Evolutionary conservation across 2,797 vertebrate species (phyloP).

Genomic region (Limnodromus scolopaceus): DNA sequence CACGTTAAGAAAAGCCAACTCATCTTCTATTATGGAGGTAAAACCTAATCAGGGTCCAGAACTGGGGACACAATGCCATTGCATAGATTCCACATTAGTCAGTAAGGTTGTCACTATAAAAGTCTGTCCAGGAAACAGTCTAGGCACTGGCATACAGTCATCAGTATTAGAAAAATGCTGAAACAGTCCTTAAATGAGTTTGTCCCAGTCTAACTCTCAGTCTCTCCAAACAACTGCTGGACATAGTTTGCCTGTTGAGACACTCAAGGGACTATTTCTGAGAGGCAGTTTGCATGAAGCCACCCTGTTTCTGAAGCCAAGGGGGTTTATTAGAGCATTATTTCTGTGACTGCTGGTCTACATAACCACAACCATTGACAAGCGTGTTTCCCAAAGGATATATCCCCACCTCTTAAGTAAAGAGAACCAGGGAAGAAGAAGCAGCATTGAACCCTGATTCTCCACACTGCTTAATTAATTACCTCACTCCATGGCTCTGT

Average conservation of each 20-base stretch:
- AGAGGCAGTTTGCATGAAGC: background rate
- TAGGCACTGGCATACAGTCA: background rate
- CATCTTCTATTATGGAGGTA: background rate
- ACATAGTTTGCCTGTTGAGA: background rate
- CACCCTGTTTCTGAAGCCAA: background rate
- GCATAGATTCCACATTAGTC: background rate
- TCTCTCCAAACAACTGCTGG: background rate
- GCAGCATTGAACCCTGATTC: background rate
- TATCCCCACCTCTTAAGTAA: background rate
- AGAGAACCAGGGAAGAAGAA: background rate
- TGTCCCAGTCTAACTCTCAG: background rate
- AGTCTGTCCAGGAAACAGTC: background rate
- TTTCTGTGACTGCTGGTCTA: background rate
- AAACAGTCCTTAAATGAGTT: background rate
- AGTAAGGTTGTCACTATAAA: background rate
- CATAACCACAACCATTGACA: background rate
- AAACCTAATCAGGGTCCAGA: background rate
- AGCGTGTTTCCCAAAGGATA: background rate
- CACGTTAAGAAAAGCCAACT: background rate
- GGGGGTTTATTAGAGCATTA: background rate
- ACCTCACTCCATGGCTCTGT: background rate
- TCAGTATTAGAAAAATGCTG: background rate
- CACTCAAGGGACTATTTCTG: background rate
- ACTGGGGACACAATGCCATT: background rate
- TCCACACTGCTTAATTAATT: background rate